Base-by-base conservation (phyloP, 2,888 invertebrate species). In the Microchrysa polita region DNA sequence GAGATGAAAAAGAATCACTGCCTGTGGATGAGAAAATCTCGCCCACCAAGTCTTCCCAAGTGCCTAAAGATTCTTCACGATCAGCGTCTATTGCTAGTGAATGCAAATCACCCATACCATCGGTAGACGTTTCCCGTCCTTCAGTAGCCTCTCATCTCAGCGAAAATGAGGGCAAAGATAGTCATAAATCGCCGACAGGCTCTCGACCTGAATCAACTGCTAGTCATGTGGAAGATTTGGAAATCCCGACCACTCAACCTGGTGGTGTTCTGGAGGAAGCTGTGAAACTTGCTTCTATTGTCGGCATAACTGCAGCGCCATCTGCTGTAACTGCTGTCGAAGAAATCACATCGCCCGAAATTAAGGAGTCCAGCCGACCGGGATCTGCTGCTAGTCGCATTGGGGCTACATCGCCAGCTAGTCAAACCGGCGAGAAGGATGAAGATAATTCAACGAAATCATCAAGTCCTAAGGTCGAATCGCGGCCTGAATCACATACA, bases 181-280 rank as follows among this genome's bases (percentile, higher is more conserved):
- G 77, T n/a, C 67, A 67, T 1, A 42, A 76, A 42, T 76, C 78
- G 0, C 77, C 78, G 22, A 77, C 75, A 69, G 5, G 73, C 12
- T 79, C 79, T 0, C 67, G 77, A 5, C 77, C 73, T 18, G 79
- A 76, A 16, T 80, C 80, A 0, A 76, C 10, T 10, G 22, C 73
- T 34, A 42, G 61, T 20, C 61, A 63, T 42, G 12, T 42, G n/a
- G 42, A 42, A 10, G 61, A 63, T 5, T 2, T 27, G n/a, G 60
- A 60, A 9, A 20, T 40, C n/a, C 9, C n/a, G 9, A 16, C 18
- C 4, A 12, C 12, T 18, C 12, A 63, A 40, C 22, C n/a, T 40
- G 2, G 14, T 34, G 18, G 7, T 57, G 69, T 40, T 14, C 18
- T 55, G 5, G 22, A 53, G 40, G 42, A 69, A 57, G 55, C 69